Evolutionary conservation across 1,140 invertebrate genomes (phyloP).

Genomic region (Eriocheir sinensis): DNA sequence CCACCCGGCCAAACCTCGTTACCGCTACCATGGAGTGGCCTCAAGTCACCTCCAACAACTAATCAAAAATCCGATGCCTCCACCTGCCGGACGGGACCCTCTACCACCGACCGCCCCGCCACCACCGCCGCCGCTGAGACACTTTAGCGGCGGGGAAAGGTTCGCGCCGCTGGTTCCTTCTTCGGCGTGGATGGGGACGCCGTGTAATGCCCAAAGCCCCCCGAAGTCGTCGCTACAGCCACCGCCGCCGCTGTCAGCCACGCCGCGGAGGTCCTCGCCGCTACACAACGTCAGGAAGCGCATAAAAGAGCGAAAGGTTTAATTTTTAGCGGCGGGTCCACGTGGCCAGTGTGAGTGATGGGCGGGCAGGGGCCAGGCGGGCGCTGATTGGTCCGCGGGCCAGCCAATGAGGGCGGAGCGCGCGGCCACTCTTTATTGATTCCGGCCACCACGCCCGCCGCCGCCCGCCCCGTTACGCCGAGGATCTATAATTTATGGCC

Average conservation of each 20-base stretch:
- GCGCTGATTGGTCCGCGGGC: conserved; percentile 71
- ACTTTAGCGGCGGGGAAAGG: conserved; percentile 63
- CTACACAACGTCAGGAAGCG: conserved; percentile 30
- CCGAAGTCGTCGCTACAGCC: not conserved
- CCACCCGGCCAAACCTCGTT: conserved; percentile 73
- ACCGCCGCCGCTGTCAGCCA: not conserved
- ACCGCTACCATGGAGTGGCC: conserved; percentile 72
- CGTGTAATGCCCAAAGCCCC: not conserved
- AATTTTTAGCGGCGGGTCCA: conserved; percentile 57
- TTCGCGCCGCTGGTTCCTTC: conserved; percentile 32
- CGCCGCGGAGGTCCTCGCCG: not conserved
- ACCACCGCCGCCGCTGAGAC: not conserved
- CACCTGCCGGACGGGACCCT: conserved; percentile 65
- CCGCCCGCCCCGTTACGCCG: conserved; percentile 65
- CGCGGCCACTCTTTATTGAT: conserved; percentile 76
- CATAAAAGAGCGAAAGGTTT: conserved; percentile 38
- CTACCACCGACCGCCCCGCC: conserved; percentile 40
- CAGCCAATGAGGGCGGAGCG: conserved; percentile 75
- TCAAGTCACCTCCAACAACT: conserved; percentile 73
- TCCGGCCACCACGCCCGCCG: conserved; percentile 65
- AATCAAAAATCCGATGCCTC: conserved; percentile 77
- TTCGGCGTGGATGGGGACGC: not conserved
- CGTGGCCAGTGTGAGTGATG: conserved; percentile 76
- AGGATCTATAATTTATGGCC: conserved; percentile 77
- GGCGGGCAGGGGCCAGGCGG: conserved; percentile 71